phyloP scores from a whole-genome alignment of 2,888 invertebrate species.

The Camptogramma bilineatum region DNA sequence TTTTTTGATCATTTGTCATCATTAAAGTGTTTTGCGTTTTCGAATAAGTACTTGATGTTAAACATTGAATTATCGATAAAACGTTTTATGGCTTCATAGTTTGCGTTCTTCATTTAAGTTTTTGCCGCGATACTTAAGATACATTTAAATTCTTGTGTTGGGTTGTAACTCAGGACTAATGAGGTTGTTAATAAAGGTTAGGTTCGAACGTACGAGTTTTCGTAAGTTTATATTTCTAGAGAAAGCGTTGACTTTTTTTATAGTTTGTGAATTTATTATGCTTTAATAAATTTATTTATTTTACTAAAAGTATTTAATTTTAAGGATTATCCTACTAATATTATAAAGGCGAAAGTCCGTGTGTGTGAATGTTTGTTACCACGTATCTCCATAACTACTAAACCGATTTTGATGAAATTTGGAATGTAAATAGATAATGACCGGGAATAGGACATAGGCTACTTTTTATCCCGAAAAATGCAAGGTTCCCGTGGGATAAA shows the following conservation, averaged over 20 bases:
- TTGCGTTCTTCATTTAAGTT: slow-evolving; percentile 43
- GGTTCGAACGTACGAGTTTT: slow-evolving; percentile 37
- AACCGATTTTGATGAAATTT: too few species aligned
- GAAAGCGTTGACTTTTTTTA: slow-evolving; percentile 22
- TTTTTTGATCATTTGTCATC: slow-evolving; percentile 77
- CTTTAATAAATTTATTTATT: too few species aligned
- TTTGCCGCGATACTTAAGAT: slow-evolving; percentile 34
- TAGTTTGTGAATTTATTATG: background rate
- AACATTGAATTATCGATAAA: slow-evolving; percentile 45
- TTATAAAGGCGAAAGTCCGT: too few species aligned
- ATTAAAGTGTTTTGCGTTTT: slow-evolving; percentile 57
- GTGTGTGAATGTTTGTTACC: too few species aligned
- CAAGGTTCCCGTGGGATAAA: too few species aligned
- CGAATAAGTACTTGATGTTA: slow-evolving; percentile 53
- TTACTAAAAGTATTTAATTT: background rate
- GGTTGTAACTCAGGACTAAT: slow-evolving; percentile 55
- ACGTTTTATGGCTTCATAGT: slow-evolving; percentile 48
- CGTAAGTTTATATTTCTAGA: slow-evolving; percentile 30
- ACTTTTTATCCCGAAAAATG: too few species aligned
- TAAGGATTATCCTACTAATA: too few species aligned
- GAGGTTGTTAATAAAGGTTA: slow-evolving; percentile 58
- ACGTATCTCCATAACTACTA: too few species aligned
- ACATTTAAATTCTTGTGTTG: slow-evolving; percentile 52
- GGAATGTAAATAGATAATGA: too few species aligned
- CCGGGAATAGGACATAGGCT: too few species aligned